Percentiles rank a stretch among this genome's conserved stretches.
These are phyloP conservation scores for Bubo bubo DNA, from an alignment of 2,113 vertebrate species.

Conservation along the genomic window DNA sequence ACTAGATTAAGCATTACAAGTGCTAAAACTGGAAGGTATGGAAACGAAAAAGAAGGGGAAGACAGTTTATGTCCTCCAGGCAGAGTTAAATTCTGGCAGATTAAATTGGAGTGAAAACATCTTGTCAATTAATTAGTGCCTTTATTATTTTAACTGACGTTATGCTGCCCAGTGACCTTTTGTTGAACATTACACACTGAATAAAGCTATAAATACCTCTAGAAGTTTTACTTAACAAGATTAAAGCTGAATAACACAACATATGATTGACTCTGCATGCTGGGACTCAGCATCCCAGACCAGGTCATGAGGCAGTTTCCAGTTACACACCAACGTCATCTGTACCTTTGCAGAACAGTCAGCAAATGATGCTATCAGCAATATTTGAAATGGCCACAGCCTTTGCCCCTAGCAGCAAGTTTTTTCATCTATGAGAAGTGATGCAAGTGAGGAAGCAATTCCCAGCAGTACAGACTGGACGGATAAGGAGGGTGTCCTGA, in stretches of 20 bases:
- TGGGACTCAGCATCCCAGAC: not conserved
- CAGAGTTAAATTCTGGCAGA: conserved; percentile 37
- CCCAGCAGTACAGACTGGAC: not conserved
- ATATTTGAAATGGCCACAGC: not conserved
- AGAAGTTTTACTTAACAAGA: conserved; percentile 16
- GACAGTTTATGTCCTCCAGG: conserved; percentile 40
- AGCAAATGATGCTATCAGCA: not conserved
- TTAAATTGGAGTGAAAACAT: conserved; percentile 54
- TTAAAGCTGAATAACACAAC: conserved; percentile 13
- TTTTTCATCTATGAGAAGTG: not conserved
- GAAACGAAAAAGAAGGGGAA: conserved; percentile 5
- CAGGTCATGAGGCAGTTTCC: not conserved
- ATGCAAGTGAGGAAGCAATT: not conserved
- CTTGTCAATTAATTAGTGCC: conserved; percentile 58
- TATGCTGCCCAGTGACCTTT: conserved; percentile 9
- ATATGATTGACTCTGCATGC: not conserved
- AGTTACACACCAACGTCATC: not conserved
- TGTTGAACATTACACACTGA: not conserved
- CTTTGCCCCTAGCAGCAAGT: not conserved
- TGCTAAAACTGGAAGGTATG: not conserved
- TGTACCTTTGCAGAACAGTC: not conserved
- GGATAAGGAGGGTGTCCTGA: not conserved
- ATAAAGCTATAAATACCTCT: conserved; percentile 26
- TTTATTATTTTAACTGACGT: conserved; percentile 45
- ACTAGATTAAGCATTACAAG: not conserved